A percentile compares a stretch with the other conserved stretches of the same genome.
Evolutionary conservation across 2,113 vertebrate species (phyloP).

Genomic region (Egretta garzetta): DNA sequence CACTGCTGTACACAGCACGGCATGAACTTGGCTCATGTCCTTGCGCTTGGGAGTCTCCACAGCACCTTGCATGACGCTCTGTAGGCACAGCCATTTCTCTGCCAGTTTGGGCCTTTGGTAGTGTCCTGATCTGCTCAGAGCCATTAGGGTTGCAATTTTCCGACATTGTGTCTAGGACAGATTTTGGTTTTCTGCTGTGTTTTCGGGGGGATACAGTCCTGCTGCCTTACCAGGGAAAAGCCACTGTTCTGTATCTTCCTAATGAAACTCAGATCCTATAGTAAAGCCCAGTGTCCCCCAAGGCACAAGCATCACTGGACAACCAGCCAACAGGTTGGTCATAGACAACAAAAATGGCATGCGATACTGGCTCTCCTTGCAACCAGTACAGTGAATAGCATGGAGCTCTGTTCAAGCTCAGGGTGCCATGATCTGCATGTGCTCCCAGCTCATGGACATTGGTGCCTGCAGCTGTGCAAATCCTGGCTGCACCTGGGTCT

Average conservation of each 20-base stretch:
- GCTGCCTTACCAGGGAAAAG: neutral
- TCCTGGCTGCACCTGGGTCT: neutral
- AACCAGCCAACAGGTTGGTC: neutral
- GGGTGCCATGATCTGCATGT: neutral
- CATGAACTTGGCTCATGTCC: neutral
- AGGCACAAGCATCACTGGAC: neutral
- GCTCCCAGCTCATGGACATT: neutral
- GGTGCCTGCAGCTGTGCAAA: neutral
- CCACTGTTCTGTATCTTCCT: neutral
- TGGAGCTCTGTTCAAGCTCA: neutral
- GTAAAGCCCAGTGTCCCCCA: neutral
- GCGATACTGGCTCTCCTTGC: neutral
- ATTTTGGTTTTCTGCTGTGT: neutral
- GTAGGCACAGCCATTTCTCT: neutral
- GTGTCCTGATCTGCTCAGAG: neutral
- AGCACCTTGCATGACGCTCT: neutral
- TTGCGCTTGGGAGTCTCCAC: neutral
- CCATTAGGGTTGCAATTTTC: neutral
- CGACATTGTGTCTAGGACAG: rapidly evolving
- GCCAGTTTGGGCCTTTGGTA: neutral
- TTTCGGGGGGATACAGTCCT: neutral
- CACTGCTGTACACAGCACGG: neutral
- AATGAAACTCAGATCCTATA: neutral
- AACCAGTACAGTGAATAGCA: rapidly evolving
- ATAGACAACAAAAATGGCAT: neutral